These are phyloP conservation scores for Holacanthella duospinosa DNA, from an alignment of 2,888 invertebrate genomes.

Conservation along the genomic window DNA sequence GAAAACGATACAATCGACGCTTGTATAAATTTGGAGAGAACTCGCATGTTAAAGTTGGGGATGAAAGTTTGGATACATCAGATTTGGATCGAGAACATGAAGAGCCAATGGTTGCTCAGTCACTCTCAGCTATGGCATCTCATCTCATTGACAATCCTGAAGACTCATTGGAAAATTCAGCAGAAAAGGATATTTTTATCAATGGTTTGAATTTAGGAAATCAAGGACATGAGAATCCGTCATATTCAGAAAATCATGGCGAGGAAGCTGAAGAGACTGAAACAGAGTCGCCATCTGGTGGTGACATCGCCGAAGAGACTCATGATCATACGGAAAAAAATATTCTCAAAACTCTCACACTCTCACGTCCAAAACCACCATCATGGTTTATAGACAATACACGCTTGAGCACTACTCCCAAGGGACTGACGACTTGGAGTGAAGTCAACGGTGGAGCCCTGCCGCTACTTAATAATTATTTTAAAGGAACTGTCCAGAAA, in stretches of 20 bases:
- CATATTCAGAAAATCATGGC: neutral
- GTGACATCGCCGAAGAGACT: neutral
- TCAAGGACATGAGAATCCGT: constrained; percentile 4
- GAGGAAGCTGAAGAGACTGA: constrained; percentile 5
- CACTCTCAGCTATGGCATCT: constrained; percentile 30
- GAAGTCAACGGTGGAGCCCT: constrained; percentile 17
- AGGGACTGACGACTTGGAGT: constrained; percentile 37
- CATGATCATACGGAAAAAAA: constrained; percentile 8
- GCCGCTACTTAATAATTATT: neutral
- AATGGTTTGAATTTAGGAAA: constrained; percentile 8
- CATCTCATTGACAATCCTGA: constrained; percentile 22
- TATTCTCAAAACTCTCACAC: constrained; percentile 4
- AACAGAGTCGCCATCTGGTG: neutral
- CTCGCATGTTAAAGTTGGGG: constrained; percentile 24
- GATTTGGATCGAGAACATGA: constrained; percentile 18
- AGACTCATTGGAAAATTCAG: constrained; percentile 31
- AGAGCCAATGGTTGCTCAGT: constrained; percentile 26
- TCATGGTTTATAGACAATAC: constrained; percentile 15
- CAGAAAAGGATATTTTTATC: constrained; percentile 33
- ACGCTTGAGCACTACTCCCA: constrained; percentile 25
- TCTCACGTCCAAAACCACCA: neutral
- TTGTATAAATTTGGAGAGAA: constrained; percentile 16
- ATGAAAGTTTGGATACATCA: constrained; percentile 14
- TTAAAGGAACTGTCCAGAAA: constrained; percentile 28
- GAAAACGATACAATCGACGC: constrained; percentile 21